Evolutionary conservation across 2,888 invertebrate species (phyloP), one percentile per base, ranked within the genome.

Genomic region (Campaea margaritaria): DNA sequence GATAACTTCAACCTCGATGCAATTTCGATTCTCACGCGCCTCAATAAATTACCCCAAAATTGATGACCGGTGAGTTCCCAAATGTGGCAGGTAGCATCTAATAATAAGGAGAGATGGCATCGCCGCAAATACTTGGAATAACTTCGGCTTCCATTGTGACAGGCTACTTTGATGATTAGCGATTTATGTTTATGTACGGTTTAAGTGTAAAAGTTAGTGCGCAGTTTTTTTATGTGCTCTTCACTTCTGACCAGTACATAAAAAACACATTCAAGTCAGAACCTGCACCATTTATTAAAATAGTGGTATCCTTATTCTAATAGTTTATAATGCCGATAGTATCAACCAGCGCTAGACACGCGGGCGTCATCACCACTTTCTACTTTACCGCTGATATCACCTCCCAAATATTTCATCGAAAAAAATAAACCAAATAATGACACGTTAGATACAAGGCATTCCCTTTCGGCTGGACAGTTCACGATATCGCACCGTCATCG

Each of bases 401-500:
- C 55, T 38, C 61, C 63, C 57, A 78, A 73, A 75, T 73, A 77
- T 73, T 70, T 68, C 55, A 68, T 59, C 67, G 72, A 74, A 80
- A 80, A 21, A 83, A 81, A 73, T 75, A 81, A 82, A 83, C 75
- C 75, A 81, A 83, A 85, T 83, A 85, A 77, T 78, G 77, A 82
- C 81, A 82, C 70, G 76, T 80, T 78, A 76, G 72, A 78, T 81
- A 82, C 80, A 81, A 76, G 72, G 81, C 82, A 79, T 84, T 86
- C 82, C 83, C 79, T 86, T 85, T 85, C 85, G 71, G 75, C 77
- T 79, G 85, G 87, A 83, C 88, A 87, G 86, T 87, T 82, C 81
- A 83, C 82, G 82, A 87, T 89, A 88, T 74, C 78, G 91, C 91
- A 67, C 71, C 78, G 92, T 92, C 91, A 92, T 76, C 65, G 74